Percentiles rank a stretch among this genome's conserved stretches.
phyloP scores from a whole-genome alignment of 2,113 vertebrate genomes.

The Phaetusa simplex region DNA sequence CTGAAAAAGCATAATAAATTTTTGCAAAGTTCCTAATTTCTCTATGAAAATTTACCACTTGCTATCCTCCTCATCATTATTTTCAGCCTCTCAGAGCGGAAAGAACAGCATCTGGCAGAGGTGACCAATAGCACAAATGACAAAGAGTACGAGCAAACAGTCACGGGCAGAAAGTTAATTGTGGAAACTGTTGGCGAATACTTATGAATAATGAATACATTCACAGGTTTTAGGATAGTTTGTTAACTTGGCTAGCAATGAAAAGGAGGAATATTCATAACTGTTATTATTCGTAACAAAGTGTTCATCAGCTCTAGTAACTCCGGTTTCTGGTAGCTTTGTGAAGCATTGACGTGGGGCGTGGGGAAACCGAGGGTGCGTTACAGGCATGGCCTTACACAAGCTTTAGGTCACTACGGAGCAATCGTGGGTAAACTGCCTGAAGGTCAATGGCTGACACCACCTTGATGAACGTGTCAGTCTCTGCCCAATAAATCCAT shows the following conservation, averaged over 20 bases:
- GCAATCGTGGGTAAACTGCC: not conserved
- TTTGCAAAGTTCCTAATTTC: not conserved
- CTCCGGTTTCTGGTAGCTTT: not conserved
- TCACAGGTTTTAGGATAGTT: constrained; percentile 20
- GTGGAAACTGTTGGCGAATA: constrained; percentile 49
- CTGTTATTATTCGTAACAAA: not conserved
- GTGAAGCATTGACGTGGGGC: not conserved
- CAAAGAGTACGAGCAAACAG: constrained; percentile 8
- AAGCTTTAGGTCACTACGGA: not conserved
- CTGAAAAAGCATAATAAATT: not conserved
- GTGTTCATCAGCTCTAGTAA: not conserved
- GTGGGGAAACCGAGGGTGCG: not conserved
- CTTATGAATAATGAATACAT: constrained; percentile 69
- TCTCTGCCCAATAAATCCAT: not conserved
- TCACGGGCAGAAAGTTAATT: not conserved
- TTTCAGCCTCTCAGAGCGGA: not conserved
- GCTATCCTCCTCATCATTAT: not conserved
- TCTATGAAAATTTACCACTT: not conserved
- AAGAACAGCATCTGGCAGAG: constrained; percentile 14
- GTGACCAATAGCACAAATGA: constrained; percentile 51
- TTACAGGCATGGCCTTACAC: not conserved
- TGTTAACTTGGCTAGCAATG: not conserved
- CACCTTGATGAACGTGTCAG: not conserved
- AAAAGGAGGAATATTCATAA: not conserved
- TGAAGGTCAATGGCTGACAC: not conserved